Evolutionary conservation across 23 tunicate species (phyloP).

Genomic region (Halocynthia aurantium): DNA sequence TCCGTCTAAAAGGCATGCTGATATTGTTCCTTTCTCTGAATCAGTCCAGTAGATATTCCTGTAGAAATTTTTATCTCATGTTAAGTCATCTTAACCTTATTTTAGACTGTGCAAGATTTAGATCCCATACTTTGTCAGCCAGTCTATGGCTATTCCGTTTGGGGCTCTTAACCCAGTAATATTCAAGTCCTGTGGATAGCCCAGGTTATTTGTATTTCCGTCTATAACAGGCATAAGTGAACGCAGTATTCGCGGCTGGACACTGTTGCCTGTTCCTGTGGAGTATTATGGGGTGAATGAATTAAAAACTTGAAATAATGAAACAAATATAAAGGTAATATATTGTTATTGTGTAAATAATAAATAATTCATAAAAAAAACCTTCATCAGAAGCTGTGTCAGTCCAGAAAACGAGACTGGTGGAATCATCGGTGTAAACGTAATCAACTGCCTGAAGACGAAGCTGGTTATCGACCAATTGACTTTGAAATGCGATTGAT

Average conservation of each 20-base stretch:
- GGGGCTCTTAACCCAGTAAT: constrained; percentile 44
- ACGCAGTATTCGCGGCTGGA: constrained; percentile 35
- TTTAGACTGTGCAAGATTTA: background rate
- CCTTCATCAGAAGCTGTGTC: constrained; percentile 62
- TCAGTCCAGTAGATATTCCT: constrained; percentile 87
- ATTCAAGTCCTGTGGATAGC: constrained; percentile 47
- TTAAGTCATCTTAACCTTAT: background rate
- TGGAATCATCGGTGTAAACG: constrained; percentile 28
- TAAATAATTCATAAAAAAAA: background rate
- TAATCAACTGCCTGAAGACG: constrained; percentile 51
- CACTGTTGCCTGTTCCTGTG: too few relatives aligned
- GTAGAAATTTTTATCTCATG: background rate
- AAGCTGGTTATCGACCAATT: constrained; percentile 33
- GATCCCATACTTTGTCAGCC: constrained; percentile 45
- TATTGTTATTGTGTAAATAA: too few relatives aligned
- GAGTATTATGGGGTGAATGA: too few relatives aligned
- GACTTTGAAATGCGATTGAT: constrained; percentile 34
- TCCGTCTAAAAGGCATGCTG: constrained; percentile 59
- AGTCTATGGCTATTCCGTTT: constrained; percentile 76
- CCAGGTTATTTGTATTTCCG: constrained; percentile 33
- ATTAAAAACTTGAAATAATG: too few relatives aligned
- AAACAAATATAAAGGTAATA: too few relatives aligned
- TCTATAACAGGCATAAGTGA: constrained; percentile 43
- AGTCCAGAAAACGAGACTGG: constrained; percentile 63
- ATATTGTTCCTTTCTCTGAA: constrained; percentile 35